Conservation (phyloP, 2,797 vertebrate genomes). For the Salarias fasciatus region DNA sequence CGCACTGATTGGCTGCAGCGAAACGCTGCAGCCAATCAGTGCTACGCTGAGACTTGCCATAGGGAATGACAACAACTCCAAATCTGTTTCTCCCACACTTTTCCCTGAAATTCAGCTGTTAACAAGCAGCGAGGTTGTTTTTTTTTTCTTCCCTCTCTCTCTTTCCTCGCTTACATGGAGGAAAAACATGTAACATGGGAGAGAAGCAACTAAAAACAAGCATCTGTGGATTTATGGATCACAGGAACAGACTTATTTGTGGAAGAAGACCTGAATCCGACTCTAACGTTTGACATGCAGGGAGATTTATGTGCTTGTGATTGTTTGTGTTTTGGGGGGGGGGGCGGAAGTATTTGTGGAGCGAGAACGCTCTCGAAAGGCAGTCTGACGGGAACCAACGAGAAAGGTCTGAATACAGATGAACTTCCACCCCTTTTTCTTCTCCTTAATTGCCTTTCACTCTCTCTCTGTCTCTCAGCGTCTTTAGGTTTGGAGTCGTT, state of each 20-base stretch:
- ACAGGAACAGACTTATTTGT: conserved; percentile 1
- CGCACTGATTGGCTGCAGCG: no score
- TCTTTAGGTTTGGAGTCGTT: conserved; percentile 36
- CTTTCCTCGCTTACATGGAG: neutral
- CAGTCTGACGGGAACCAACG: conserved; percentile 40
- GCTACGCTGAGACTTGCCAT: conserved; percentile 29
- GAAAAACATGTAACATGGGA: conserved; percentile 2
- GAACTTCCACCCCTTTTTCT: conserved; percentile 4
- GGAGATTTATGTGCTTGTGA: conserved; percentile 7
- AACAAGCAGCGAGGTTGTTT: conserved; percentile 4
- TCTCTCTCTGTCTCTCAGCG: conserved; percentile 9
- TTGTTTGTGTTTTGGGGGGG: conserved; percentile 25
- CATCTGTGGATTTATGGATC: neutral
- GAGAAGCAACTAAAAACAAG: neutral
- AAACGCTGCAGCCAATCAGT: conserved; percentile 42
- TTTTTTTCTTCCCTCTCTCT: conserved; percentile 3
- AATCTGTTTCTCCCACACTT: conserved; percentile 37
- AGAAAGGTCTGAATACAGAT: conserved; percentile 22
- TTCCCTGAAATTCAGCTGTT: conserved; percentile 35
- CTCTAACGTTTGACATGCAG: neutral
- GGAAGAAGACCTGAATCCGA: neutral
- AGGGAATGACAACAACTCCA: conserved; percentile 30
- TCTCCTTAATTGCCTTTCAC: conserved; percentile 48
- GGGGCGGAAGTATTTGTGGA: conserved; percentile 3
- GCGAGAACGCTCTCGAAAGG: conserved; percentile 26